Conservation (phyloP, 2,113 vertebrate species). For the Trichomycterus rosablanca region DNA sequence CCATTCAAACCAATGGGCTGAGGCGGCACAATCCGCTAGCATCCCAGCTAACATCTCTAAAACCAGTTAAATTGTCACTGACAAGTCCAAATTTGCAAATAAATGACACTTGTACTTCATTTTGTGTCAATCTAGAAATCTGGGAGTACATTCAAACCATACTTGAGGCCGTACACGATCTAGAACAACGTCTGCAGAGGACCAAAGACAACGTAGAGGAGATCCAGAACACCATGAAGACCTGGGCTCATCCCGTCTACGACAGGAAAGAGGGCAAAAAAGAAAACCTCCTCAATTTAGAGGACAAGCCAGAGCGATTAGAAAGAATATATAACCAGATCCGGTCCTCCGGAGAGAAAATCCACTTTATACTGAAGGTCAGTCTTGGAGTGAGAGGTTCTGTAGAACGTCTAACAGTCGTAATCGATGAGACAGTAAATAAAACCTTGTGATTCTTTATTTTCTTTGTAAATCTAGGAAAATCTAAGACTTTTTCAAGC, state of each 20-base stretch:
- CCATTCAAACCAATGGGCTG: no score
- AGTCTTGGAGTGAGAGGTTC: background rate
- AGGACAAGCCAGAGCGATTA: conserved; percentile 71
- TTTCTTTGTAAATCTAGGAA: conserved; percentile 62
- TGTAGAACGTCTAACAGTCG: no score
- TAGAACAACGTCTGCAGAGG: conserved; percentile 78
- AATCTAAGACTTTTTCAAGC: conserved; percentile 76
- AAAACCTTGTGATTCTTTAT: background rate
- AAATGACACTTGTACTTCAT: background rate
- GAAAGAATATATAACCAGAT: conserved; percentile 71
- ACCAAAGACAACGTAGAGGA: conserved; percentile 79
- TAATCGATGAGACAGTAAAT: no score
- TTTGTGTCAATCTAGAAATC: conserved; percentile 60
- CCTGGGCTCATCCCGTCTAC: conserved; percentile 76
- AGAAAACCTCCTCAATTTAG: conserved; percentile 76
- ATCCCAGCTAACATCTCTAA: no score
- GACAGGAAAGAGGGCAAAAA: conserved; percentile 80
- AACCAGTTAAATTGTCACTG: no score
- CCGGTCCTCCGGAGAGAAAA: conserved; percentile 71
- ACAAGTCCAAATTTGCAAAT: no score
- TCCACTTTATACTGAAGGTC: conserved; percentile 82
- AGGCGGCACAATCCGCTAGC: no score
- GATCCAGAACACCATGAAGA: conserved; percentile 73
- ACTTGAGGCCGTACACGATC: conserved; percentile 65
- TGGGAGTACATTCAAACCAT: conserved; percentile 76